phyloP scores from a whole-genome alignment of 1,140 invertebrate species.

The Temnothorax nylanderi region DNA sequence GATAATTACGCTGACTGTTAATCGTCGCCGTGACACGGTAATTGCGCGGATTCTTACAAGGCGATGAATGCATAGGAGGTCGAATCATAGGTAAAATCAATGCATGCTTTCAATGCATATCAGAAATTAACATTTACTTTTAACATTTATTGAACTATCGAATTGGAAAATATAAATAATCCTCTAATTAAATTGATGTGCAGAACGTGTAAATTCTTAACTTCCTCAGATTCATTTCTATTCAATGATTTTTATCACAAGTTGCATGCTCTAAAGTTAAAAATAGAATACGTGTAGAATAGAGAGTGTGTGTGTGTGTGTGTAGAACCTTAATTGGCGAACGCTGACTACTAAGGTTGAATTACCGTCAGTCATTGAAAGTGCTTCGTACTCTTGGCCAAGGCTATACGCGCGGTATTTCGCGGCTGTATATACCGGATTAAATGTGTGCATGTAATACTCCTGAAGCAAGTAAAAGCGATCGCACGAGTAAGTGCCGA shows the following conservation, averaged over 20 bases:
- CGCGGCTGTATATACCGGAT: slow-evolving; percentile 22
- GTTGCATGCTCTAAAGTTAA: background rate
- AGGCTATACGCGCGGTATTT: slow-evolving; percentile 37
- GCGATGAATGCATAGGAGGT: background rate
- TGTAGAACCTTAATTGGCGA: slow-evolving; percentile 15
- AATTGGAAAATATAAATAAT: background rate
- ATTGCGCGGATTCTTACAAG: slow-evolving; percentile 19
- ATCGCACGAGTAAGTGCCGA: slow-evolving; percentile 46
- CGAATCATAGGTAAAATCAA: background rate
- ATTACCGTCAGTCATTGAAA: slow-evolving; percentile 12
- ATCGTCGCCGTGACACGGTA: slow-evolving; percentile 29
- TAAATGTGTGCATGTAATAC: slow-evolving; percentile 39
- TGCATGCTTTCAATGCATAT: background rate
- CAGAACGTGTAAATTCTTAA: background rate
- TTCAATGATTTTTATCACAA: background rate
- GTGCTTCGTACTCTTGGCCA: slow-evolving; percentile 38
- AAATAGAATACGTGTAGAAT: background rate
- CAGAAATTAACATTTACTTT: background rate
- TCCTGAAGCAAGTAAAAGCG: slow-evolving; percentile 55
- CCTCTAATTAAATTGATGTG: background rate
- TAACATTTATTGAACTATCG: background rate
- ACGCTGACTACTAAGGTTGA: background rate
- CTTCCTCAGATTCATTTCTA: background rate
- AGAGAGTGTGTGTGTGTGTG: too few relatives aligned
- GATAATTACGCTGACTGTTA: slow-evolving; percentile 26